Conservation (phyloP, 2,888 invertebrate genomes). For the Andrena haemorrhoa region DNA sequence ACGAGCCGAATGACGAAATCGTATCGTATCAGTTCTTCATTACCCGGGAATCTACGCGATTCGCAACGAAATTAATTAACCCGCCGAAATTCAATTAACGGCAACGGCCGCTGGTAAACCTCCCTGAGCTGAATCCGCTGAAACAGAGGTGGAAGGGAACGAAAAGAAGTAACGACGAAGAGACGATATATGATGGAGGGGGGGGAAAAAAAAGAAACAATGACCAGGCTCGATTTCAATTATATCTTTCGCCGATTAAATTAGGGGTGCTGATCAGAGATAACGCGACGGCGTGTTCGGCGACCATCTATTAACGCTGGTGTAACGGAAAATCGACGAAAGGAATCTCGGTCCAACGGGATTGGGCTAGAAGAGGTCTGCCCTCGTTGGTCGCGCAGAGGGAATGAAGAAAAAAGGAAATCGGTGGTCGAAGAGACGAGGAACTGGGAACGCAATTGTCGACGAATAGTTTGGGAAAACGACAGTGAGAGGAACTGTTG, state of each 20-base stretch:
- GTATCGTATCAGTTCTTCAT: slow-evolving; percentile 18
- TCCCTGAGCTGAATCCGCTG: slow-evolving; percentile 24
- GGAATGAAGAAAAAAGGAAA: slow-evolving; percentile 33
- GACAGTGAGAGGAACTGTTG: background rate
- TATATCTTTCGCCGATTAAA: slow-evolving; percentile 55
- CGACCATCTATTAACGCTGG: slow-evolving; percentile 54
- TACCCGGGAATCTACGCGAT: slow-evolving; percentile 7
- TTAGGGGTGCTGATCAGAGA: slow-evolving; percentile 37
- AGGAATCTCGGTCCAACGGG: background rate
- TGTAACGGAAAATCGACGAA: slow-evolving; percentile 41
- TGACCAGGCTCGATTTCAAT: slow-evolving; percentile 47
- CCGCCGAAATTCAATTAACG: slow-evolving; percentile 50
- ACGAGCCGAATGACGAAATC: too few species aligned
- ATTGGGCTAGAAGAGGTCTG: background rate
- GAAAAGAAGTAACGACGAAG: slow-evolving; percentile 16
- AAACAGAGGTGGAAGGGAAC: slow-evolving; percentile 18
- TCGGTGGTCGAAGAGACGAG: slow-evolving; percentile 34
- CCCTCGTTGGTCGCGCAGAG: too few species aligned
- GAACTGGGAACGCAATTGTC: slow-evolving; percentile 66
- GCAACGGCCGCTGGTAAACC: slow-evolving; percentile 18
- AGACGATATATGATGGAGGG: background rate
- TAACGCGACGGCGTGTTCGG: slow-evolving; percentile 42
- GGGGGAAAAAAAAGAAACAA: background rate
- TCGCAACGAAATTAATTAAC: slow-evolving; percentile 44
- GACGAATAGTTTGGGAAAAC: slow-evolving; percentile 22